Evolutionary conservation across 2,113 vertebrate species (phyloP), one percentile per base, ranked within the genome.

Genomic region (Gopherus evgoodei): DNA sequence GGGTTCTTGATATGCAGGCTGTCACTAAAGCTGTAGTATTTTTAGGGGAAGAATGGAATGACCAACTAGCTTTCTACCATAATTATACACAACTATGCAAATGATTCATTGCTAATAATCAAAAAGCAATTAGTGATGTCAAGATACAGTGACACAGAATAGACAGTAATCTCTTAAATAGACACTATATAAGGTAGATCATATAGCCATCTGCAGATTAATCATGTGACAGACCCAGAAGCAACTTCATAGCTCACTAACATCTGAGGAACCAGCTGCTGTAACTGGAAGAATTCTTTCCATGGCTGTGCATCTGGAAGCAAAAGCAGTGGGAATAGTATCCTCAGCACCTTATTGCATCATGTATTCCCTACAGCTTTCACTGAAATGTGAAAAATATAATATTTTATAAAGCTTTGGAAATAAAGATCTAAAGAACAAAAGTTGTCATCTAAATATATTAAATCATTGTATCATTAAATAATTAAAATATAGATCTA

Each of bases 261-360:
- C 93, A 93, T 96, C 84, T 96, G 94, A 88, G 10, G 76, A 91
- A 78, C 56, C 94, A 96, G 95, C 89, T 97, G 96, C 95, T 95
- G 84, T 82, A 93, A 22, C 49, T 62, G 80, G 82, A 93, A 49
- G 52, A 91, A 93, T 96, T 94, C 83, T 84, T 97, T 97, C 92
- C 84, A 79, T 84, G 0, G 52, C 56, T 95, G 52, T 96, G 96
- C 91, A 83, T 42, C 76, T 96, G 0, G 0, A 75, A 86, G 87
- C 88, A 76, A 78, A 81, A 79, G 92, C 38, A 7, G 0, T 4
- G 9, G 87, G 91, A 50, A 86, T 2, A 78, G 47, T 69, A 47
- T 83, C 69, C 90, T 86, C 90, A 3, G 2, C 72, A 75, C 49
- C 81, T 94, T 52, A 3, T 29, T 88, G 10, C 1, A 2, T 53